Evolutionary conservation across 2,888 invertebrate genomes (phyloP), one percentile per base, ranked within the genome.

Genomic region (Caenorhabditis afra): DNA sequence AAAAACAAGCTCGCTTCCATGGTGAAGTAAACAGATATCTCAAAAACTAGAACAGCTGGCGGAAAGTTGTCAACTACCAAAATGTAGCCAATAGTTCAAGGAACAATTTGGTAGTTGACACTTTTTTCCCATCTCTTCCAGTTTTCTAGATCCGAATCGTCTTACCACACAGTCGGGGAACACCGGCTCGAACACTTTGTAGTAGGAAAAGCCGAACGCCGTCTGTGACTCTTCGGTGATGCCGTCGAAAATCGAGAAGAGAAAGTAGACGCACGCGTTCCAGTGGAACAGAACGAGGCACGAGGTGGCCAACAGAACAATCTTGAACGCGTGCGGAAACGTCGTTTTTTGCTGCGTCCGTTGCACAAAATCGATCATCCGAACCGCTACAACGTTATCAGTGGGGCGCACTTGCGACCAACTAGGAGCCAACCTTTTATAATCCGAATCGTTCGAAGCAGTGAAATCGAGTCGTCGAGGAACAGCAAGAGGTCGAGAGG

Each of bases 211-310:
- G 10, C 82, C 82, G 29, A 88, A 88, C 10, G 86, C 88, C 4
- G 61, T 67, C 20, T 84, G 79, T 23, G 82, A 81, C 8, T 81
- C 81, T 49, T 83, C 88, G 12, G 85, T 77, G 35, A 86, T 76
- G 52, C 87, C 88, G 58, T 85, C 84, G 14, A 75, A 59, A 22
- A 87, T 66, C 22, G 86, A 87, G 74, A 88, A 86, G 44, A 85
- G 68, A 53, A 87, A 89, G 65, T 89, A 89, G n/a, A 88, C 74
- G 23, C 87, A 87, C 5, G 88, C 87, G 73, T 89, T 89, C 87
- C 84, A 83, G 67, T 86, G 86, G 50, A 86, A 86, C 11, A 86
- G 44, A 49, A 86, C 74, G 45, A 73, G 71, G 52, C 86, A 86
- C 4, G 80, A 59, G 16, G 70, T 53, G 14, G 81, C 75, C 64